Percentiles rank a stretch among this genome's conserved stretches.
These are phyloP conservation scores for Tenebrio molitor DNA, from an alignment of 1,140 invertebrate species.

Conservation along the genomic window DNA sequence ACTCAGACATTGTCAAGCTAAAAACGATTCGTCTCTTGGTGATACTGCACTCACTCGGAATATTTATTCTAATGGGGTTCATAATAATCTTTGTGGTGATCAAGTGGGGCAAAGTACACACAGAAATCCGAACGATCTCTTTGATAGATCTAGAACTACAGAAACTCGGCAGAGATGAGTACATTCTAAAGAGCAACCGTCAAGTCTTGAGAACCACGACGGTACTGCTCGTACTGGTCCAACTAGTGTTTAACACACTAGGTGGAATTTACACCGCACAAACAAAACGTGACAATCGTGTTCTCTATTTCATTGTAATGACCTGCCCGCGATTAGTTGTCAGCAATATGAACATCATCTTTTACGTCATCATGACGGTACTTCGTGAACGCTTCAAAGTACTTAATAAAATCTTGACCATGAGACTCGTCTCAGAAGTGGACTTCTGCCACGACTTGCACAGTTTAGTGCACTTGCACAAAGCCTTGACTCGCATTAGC, in stretches of 20 bases:
- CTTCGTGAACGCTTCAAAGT: slow-evolving; percentile 9
- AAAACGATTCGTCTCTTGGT: neutral
- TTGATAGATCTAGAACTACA: neutral
- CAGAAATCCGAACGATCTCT: neutral
- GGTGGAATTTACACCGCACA: neutral
- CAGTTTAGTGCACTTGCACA: slow-evolving; percentile 14
- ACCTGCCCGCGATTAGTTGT: neutral
- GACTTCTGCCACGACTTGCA: neutral
- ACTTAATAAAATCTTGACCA: slow-evolving; percentile 6
- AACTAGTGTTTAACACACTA: neutral
- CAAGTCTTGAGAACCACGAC: too few relatives aligned
- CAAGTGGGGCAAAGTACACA: neutral
- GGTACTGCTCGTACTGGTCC: neutral
- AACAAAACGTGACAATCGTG: neutral
- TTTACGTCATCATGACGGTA: neutral
- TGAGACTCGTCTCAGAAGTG: too few relatives aligned
- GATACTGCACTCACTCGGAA: neutral
- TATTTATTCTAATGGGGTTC: slow-evolving; percentile 1
- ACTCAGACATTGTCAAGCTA: neutral
- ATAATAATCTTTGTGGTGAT: neutral
- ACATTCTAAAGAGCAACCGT: neutral
- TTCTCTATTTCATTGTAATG: neutral
- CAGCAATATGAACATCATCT: neutral
- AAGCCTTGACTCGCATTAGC: neutral
- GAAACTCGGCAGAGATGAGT: neutral